Evolutionary conservation across 2,888 invertebrate genomes (phyloP).

Genomic region (Hypolimnas misippus): DNA sequence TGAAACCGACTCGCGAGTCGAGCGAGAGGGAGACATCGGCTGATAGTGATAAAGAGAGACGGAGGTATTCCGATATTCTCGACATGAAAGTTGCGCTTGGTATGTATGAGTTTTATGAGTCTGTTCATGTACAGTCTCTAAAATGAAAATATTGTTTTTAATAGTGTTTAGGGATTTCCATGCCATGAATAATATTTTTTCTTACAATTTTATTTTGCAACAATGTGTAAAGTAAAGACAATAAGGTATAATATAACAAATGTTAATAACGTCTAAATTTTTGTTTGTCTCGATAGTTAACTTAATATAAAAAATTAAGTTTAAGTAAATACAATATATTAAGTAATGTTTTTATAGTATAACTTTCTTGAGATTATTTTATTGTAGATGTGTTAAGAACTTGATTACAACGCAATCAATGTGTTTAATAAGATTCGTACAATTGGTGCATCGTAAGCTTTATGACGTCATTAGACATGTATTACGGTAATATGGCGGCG

Average conservation of each 20-base stretch:
- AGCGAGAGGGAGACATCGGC: slow-evolving; percentile 77
- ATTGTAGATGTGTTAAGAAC: too few relatives aligned
- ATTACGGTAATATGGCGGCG: neutral
- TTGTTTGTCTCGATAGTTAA: too few relatives aligned
- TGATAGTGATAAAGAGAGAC: slow-evolving; percentile 76
- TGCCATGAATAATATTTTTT: slow-evolving; percentile 14
- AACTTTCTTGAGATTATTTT: too few relatives aligned
- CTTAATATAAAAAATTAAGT: too few relatives aligned
- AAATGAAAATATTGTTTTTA: neutral
- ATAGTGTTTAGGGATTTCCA: slow-evolving; percentile 22
- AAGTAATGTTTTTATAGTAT: too few relatives aligned
- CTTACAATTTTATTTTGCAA: neutral
- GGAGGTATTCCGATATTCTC: slow-evolving; percentile 76
- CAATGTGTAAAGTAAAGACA: neutral
- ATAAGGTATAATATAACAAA: too few relatives aligned
- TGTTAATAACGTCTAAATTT: too few relatives aligned
- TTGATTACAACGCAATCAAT: too few relatives aligned
- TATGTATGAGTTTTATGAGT: slow-evolving; percentile 49
- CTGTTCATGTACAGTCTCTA: too few relatives aligned
- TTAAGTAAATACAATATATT: too few relatives aligned
- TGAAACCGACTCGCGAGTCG: slow-evolving; percentile 75
- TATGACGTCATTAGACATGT: neutral
- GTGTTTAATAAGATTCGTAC: too few relatives aligned
- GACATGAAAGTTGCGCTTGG: slow-evolving; percentile 76
- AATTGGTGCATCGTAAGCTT: too few relatives aligned